Percentiles rank a stretch among this genome's conserved stretches.
Conservation (phyloP, 2,888 invertebrate species). For the Hirtodrosophila alboralis region DNA sequence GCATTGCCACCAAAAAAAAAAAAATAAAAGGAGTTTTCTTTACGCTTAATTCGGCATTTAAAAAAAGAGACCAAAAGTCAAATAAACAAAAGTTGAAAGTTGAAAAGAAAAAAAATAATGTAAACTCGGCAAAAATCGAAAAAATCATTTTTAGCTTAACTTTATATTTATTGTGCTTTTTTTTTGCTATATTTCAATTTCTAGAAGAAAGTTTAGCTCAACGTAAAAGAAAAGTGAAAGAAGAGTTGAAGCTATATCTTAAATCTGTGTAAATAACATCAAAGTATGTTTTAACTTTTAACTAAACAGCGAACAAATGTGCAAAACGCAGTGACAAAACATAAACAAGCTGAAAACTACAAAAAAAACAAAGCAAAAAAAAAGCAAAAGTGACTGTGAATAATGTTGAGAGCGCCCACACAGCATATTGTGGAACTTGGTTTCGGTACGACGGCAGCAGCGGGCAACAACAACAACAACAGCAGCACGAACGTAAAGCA, state of each 20-base stretch:
- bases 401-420: slow-evolving; percentile 85
- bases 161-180: slow-evolving; percentile 36
- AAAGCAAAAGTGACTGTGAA: slow-evolving; percentile 78
- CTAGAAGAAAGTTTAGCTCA: slow-evolving; percentile 57
- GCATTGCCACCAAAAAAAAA: not conserved
- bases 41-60: slow-evolving; percentile 1
- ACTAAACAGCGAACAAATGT: slow-evolving; percentile 33
- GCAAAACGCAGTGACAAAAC: slow-evolving; percentile 38
- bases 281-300: too few species aligned
- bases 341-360: slow-evolving; percentile 27
- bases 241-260: slow-evolving; percentile 43
- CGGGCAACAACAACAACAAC: slow-evolving; percentile 42
- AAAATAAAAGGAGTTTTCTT: slow-evolving; percentile 17
- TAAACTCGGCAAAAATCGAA: slow-evolving; percentile 18
- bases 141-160: slow-evolving; percentile 5
- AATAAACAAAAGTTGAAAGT: slow-evolving; percentile 21
- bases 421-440: slow-evolving; percentile 84
- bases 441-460: slow-evolving; percentile 71
- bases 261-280: slow-evolving; percentile 37
- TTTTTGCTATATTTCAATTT: slow-evolving; percentile 39
- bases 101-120: not conserved
- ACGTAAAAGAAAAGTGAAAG: slow-evolving; percentile 25
- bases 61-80: slow-evolving; percentile 7
- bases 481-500: slow-evolving; percentile 43
- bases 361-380: slow-evolving; percentile 1